Percentiles rank a stretch among this genome's conserved stretches.
Conservation (phyloP, 2,888 invertebrate species). For the Plagodis pulveraria region DNA sequence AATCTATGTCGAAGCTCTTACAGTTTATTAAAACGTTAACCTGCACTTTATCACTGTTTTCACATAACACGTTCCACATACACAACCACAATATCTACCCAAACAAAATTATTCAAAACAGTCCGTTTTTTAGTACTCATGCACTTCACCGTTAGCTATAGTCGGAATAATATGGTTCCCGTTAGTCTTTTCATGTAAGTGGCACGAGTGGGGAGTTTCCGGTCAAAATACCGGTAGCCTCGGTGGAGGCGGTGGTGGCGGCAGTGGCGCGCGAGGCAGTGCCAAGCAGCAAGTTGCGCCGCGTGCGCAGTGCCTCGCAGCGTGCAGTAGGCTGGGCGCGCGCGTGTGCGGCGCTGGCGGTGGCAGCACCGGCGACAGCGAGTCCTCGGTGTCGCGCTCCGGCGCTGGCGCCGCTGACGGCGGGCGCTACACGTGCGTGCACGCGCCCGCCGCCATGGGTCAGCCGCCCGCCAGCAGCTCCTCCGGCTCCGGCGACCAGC, state of each 20-base stretch:
- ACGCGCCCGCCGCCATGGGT: slow-evolving; percentile 87
- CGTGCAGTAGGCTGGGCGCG: slow-evolving; percentile 64
- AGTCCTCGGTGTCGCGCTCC: slow-evolving; percentile 66
- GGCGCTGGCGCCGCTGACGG: slow-evolving; percentile 70
- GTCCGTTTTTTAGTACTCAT: slow-evolving; percentile 47
- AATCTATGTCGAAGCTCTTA: slow-evolving; percentile 73
- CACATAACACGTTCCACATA: slow-evolving; percentile 55
- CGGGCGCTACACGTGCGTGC: slow-evolving; percentile 85
- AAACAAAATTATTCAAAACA: slow-evolving; percentile 37
- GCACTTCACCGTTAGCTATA: slow-evolving; percentile 69
- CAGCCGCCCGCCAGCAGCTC: slow-evolving; percentile 88
- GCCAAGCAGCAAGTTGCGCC: slow-evolving; percentile 66
- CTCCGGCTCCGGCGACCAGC: slow-evolving; percentile 91
- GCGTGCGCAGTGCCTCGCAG: slow-evolving; percentile 70
- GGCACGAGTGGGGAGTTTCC: slow-evolving; percentile 64
- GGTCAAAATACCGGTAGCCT: slow-evolving; percentile 67
- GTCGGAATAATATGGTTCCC: slow-evolving; percentile 65
- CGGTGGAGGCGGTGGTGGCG: slow-evolving; percentile 47
- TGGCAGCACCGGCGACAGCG: slow-evolving; percentile 73
- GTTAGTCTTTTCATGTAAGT: slow-evolving; percentile 73
- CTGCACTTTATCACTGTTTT: slow-evolving; percentile 68
- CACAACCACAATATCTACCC: slow-evolving; percentile 52
- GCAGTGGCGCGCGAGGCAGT: slow-evolving; percentile 60
- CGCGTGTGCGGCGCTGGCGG: slow-evolving; percentile 57
- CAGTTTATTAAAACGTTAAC: slow-evolving; percentile 65